Base-by-base conservation (phyloP, 2,797 vertebrate species). In the Menidia menidia region DNA sequence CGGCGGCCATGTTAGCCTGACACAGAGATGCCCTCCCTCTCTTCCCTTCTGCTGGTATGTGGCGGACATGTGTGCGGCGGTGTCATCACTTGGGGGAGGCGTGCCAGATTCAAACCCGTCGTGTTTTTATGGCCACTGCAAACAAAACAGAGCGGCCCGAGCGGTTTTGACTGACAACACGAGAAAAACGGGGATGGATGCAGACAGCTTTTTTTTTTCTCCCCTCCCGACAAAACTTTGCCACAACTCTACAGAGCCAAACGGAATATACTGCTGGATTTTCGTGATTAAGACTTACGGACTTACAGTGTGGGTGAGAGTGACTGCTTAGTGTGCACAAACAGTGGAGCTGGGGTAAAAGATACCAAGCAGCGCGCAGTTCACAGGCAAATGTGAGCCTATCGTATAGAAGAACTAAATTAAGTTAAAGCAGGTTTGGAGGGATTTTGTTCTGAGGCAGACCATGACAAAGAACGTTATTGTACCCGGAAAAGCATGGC, bases 1-100 rank as follows among this genome's bases (percentile, higher is more conserved):
- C 68, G 57, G 51, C 13, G 15, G 73, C 25, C 44, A 39, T 60
- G 64, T 64, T 64, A 76, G 75, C 41, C 25, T 73, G 59, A 82
- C 66, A 64, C 58, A 77, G 32, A 14, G 35, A n/a, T 18, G 61
- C 73, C 44, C 88, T 60, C 62, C 47, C 76, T 88, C 84, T 78
- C 69, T 48, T 53, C 15, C 65, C 18, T 33, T n/a, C 35, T 30
- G 74, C 69, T 31, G 56, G 56, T 42, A 39, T 58, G 18, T 35
- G 7, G 35, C 10, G 51, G n/a, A 73, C 59, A 25, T 74, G 35
- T 64, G 65, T 60, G 18, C 61, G 2, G 2, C 65, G n/a, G 43
- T 50, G 52, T 64, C 53, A 53, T 39, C 19, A 58, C 16, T 42
- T 51, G 25, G 42, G 43, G 5, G 8, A 35, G 56, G 44, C 39